Base-by-base conservation (phyloP, 1,140 invertebrate species). In the Halesus radiatus region DNA sequence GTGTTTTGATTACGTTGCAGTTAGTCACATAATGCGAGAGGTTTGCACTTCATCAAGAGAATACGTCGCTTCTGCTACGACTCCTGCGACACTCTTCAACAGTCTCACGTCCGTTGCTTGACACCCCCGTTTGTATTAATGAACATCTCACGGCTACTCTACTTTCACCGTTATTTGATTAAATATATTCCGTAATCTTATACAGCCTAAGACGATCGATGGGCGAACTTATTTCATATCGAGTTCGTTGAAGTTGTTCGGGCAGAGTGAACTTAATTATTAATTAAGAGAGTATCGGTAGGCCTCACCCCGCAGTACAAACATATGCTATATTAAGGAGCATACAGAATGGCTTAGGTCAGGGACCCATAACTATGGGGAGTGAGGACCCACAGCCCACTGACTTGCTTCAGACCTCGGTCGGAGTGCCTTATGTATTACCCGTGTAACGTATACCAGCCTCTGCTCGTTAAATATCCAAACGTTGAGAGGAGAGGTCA, bases 141-240 rank as follows among this genome's bases (percentile, higher is more conserved):
- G 68, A 20, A 22, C 7, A 22, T 64, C 23, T 64, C n/a, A 45
- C 4, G 8, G 32, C 23, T n/a, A 18, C 26, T 66, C 23, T n/a
- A 18, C 26, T 66, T 45, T 5, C 62, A 66, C 32, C 26, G 62
- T n/a, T 73, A 73, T 73, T 73, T 73, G 22, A 52, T 73, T 53
- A 73, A 52, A 73, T 26, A 52, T 56, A 18, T 75, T 75, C 54
- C 13, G 10, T 58, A 26, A 26, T 75, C 72, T 32, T 56, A 58
- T 18, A 58, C 8, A 6, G 72, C 16, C 52, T 29, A 56, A 75
- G 20, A 75, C 23, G 53, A 72, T 72, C 68, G 45, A 72, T 72
- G 45, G 37, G 6, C 23, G 68, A 78, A 78, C 62, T 78, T 78
- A 78, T 78, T 78, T 78, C 76, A 78, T 78, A 68, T 78, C 60